phyloP scores from a whole-genome alignment of 2,113 vertebrate species.

The Triplophysa dalaica region DNA sequence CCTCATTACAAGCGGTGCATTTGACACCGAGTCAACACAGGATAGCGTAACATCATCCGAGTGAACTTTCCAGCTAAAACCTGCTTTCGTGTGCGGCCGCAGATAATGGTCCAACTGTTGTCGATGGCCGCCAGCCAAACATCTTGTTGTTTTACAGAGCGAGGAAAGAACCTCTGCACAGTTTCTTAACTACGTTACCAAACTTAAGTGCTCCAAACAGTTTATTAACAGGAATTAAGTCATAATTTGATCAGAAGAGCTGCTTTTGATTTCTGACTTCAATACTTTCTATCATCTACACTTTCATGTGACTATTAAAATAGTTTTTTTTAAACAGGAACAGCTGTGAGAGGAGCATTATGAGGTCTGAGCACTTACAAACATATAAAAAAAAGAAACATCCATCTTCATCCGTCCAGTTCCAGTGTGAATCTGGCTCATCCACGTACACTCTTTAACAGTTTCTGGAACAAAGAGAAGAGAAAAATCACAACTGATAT shows the following conservation, averaged over 20 bases:
- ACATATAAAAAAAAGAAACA: not conserved
- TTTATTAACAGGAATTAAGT: conserved; percentile 69
- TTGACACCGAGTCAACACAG: conserved; percentile 59
- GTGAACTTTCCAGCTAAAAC: conserved; percentile 59
- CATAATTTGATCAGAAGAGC: conserved; percentile 58
- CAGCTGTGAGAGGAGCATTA: not conserved
- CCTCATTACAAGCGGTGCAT: conserved; percentile 47
- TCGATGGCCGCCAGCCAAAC: conserved; percentile 66
- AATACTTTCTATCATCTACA: conserved; percentile 56
- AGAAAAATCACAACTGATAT: not conserved
- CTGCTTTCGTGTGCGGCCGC: conserved; percentile 53
- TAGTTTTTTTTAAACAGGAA: conserved; percentile 27
- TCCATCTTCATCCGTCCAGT: not conserved
- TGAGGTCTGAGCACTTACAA: not conserved
- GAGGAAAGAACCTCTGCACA: conserved; percentile 58
- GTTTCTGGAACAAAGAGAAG: conserved; percentile 50
- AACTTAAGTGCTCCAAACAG: conserved; percentile 64
- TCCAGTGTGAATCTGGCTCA: conserved; percentile 38
- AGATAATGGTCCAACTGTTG: conserved; percentile 68
- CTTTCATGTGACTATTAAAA: conserved; percentile 37
- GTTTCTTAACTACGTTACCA: conserved; percentile 66
- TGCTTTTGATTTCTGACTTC: conserved; percentile 50
- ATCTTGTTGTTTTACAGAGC: conserved; percentile 64
- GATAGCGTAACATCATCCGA: conserved; percentile 48
- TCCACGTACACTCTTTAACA: conserved; percentile 57